Percentiles rank a stretch among this genome's conserved stretches.
Conservation (phyloP, 2,888 invertebrate species). For the Drosophila anomalata region DNA sequence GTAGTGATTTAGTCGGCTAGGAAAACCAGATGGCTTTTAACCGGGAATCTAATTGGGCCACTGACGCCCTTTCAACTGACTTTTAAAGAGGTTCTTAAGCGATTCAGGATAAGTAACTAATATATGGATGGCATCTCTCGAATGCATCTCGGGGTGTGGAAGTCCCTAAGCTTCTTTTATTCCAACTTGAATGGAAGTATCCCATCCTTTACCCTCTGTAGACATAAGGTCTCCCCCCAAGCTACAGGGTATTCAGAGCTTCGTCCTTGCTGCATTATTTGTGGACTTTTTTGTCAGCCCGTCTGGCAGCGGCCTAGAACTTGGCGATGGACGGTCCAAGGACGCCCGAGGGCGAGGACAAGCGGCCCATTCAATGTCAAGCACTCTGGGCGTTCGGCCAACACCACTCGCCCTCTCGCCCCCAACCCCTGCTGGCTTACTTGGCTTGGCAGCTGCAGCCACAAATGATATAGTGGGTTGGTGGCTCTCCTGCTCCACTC, state of each 20-base stretch:
- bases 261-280: conserved; percentile 14
- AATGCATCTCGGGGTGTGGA: too few relatives aligned
- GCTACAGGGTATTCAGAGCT: too few relatives aligned
- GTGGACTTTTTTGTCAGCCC: conserved; percentile 12
- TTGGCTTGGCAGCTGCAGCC: conserved; percentile 41
- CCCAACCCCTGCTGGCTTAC: not conserved
- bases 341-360: conserved; percentile 47
- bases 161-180: not conserved
- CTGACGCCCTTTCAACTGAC: not conserved
- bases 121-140: too few relatives aligned
- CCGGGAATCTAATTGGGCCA: not conserved
- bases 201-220: too few relatives aligned
- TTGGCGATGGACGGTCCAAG: conserved; percentile 50
- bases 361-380: conserved; percentile 28
- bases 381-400: conserved; percentile 43
- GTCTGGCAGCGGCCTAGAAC: conserved; percentile 53
- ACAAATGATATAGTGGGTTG: conserved; percentile 14
- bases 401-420: conserved; percentile 4
- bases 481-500: conserved; percentile 3
- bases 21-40: not conserved
- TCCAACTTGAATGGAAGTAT: too few relatives aligned
- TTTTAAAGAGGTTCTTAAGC: too few relatives aligned
- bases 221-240: too few relatives aligned
- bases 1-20: not conserved
- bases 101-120: too few relatives aligned